These are phyloP conservation scores for Muricea muricata DNA, from an alignment of 92 coral and sea anemone species.

Conservation along the genomic window DNA sequence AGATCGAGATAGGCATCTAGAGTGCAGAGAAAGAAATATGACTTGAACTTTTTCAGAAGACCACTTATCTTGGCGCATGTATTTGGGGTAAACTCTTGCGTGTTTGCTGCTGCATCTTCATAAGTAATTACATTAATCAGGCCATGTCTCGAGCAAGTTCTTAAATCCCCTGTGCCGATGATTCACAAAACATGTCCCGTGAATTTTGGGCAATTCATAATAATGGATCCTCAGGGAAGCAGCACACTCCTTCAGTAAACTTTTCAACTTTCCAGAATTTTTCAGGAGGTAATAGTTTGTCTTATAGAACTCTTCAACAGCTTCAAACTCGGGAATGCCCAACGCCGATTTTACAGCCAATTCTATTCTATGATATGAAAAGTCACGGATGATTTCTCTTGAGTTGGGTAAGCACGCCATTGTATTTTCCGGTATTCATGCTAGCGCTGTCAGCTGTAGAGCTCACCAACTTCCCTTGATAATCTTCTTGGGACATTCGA, in stretches of 20 bases:
- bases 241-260: conserved; percentile 41
- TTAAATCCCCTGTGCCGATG: conserved; percentile 36
- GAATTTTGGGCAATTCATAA: conserved; percentile 36
- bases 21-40: conserved; percentile 31
- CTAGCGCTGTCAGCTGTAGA: conserved; percentile 47
- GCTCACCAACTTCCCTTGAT: conserved; percentile 42
- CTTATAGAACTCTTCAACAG: conserved; percentile 46
- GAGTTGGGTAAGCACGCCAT: conserved; percentile 27
- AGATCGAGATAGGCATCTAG: conserved; percentile 21
- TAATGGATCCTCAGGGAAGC: conserved; percentile 17
- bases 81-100: conserved; percentile 29
- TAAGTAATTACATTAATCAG: conserved; percentile 27
- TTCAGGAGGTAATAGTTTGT: conserved; percentile 48
- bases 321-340: conserved; percentile 14
- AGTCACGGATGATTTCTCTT: conserved; percentile 33
- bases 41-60: conserved; percentile 39
- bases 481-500: conserved; percentile 33
- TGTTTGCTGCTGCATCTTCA: conserved; percentile 42
- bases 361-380: conserved; percentile 37
- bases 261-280: conserved; percentile 36
- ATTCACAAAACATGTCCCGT: not conserved
- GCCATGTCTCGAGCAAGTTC: conserved; percentile 47
- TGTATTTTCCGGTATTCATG: not conserved
- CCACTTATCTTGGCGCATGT: conserved; percentile 40
- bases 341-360: conserved; percentile 43